Evolutionary conservation across 2,888 invertebrate species (phyloP), one percentile per base, ranked within the genome.

Genomic region (Dioctria rufipes): DNA sequence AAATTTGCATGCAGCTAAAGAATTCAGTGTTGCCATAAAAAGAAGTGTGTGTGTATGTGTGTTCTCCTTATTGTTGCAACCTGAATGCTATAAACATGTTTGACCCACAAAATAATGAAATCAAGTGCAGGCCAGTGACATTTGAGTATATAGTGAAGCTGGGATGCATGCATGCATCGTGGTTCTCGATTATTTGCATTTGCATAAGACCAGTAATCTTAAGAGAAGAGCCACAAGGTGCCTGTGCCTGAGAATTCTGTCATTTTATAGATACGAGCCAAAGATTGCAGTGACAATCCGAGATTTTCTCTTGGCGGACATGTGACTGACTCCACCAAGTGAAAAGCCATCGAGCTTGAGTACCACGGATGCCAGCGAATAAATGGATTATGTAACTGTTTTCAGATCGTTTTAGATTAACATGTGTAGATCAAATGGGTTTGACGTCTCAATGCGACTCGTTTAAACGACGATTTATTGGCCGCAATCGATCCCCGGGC

Each of bases 381-480:
- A 81, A 81, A 81, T 81, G 79, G 81, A 81, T 81, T 81, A 79
- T 67, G 75, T 81, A 81, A 81, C 81, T 81, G 81, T 80, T 80
- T 75, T 13, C 58, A 79, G 79, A 81, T 81, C 79, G 81, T 58
- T 79, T 71, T 43, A 75, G 79, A 81, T 81, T 81, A 81, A 81
- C 81, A 81, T 81, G 81, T 81, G 81, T 81, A 81, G 79, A 79
- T 75, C 73, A 69, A 79, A 81, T 81, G 78, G 73, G 65, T 66
- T 73, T 81, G 81, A 81, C 81, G 79, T 79, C 81, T 81, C 81
- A 73, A 81, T 81, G 75, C 81, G 73, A 78, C 80, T 81, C 73
- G 79, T 81, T 79, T 79, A 79, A 66, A 63, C 75, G 75, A 80
- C 79, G 79, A 81, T 81, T 81, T 81, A 81, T 81, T 81, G 79